Conservation (phyloP, 2,797 vertebrate genomes). For the Artibeus jamaicensis region DNA sequence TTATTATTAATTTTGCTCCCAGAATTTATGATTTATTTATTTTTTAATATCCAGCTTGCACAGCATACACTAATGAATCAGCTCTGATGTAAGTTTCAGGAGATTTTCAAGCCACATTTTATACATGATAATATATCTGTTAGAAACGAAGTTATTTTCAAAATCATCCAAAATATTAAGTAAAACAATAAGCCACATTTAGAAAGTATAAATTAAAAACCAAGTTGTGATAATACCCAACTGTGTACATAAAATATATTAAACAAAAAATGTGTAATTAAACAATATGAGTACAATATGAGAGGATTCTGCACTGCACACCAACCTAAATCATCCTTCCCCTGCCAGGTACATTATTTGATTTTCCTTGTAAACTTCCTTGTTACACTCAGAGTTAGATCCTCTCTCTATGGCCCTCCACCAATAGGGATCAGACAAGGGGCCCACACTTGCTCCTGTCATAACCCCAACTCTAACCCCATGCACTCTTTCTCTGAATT, state of each 20-base stretch:
- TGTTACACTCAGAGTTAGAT: not conserved
- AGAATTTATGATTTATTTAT: constrained; percentile 63
- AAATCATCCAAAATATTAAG: not conserved
- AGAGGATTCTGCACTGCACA: not conserved
- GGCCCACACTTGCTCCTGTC: not conserved
- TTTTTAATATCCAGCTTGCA: constrained; percentile 52
- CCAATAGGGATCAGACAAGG: not conserved
- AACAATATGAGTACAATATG: not conserved
- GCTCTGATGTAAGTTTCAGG: not conserved
- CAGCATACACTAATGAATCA: not conserved
- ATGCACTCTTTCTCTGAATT: not conserved
- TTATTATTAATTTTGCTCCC: constrained; percentile 53
- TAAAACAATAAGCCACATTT: not conserved
- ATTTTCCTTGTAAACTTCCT: not conserved
- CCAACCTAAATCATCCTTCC: not conserved
- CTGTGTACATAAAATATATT: not conserved
- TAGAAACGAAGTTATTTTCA: constrained; percentile 18
- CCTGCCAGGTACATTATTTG: not conserved
- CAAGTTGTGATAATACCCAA: not conserved
- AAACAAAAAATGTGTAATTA: not conserved
- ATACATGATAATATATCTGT: not conserved
- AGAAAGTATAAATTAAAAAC: not conserved
- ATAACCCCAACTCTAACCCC: not conserved
- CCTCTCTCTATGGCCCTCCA: not conserved
- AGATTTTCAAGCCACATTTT: not conserved